A percentile compares a stretch with the other conserved stretches of the same genome.
Evolutionary conservation across 1,140 invertebrate genomes (phyloP).

Genomic region (Monochamus saltuarius): DNA sequence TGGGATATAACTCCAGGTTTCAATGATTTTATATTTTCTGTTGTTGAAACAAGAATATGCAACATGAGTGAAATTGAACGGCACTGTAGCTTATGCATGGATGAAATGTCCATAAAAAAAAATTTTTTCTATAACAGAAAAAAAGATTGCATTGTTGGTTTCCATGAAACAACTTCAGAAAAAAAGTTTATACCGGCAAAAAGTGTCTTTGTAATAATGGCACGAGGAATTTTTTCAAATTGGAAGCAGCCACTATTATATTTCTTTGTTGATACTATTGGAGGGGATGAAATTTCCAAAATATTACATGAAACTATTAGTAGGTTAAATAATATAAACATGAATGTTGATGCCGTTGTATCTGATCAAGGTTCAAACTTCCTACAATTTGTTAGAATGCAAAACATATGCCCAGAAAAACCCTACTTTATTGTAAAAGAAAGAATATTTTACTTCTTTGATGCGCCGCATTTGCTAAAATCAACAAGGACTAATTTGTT

Average conservation of each 20-base stretch:
- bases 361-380: slow-evolving; percentile 29
- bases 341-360: slow-evolving; percentile 31
- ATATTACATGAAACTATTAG: slow-evolving; percentile 31
- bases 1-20: not conserved
- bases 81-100: slow-evolving; percentile 28
- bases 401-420: slow-evolving; percentile 28
- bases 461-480: slow-evolving; percentile 36
- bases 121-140: slow-evolving; percentile 13
- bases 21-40: slow-evolving; percentile 8
- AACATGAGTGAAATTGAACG: slow-evolving; percentile 17
- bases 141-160: slow-evolving; percentile 34
- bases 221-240: slow-evolving; percentile 29
- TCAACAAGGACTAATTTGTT: slow-evolving; percentile 34
- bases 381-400: slow-evolving; percentile 28
- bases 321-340: slow-evolving; percentile 29
- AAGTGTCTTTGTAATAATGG: slow-evolving; percentile 31
- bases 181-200: slow-evolving; percentile 23
- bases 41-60: not conserved
- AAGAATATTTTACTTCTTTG: slow-evolving; percentile 37
- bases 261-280: slow-evolving; percentile 25
- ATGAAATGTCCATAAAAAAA: slow-evolving; percentile 32
- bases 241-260: slow-evolving; percentile 40
- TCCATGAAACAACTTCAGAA: slow-evolving; percentile 30
- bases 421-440: slow-evolving; percentile 30
- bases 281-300: slow-evolving; percentile 26